Evolutionary conservation across 2,113 vertebrate genomes (phyloP), one percentile per base, ranked within the genome.

Genomic region (Athene noctua): DNA sequence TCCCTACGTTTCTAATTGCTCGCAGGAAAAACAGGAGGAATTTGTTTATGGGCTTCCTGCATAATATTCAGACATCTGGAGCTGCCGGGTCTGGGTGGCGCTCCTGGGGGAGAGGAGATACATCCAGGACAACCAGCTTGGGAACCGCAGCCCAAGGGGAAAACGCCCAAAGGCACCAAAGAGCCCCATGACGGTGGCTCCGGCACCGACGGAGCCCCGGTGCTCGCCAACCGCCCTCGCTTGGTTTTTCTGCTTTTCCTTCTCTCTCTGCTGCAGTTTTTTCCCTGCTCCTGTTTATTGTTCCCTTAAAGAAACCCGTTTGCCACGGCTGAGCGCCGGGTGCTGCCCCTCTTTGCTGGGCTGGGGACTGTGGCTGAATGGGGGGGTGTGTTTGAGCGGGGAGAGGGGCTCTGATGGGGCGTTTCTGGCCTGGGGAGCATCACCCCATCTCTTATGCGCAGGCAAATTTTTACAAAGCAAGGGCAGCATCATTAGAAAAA

Each of bases 41-140:
- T 94, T 93, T 94, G 88, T 95, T 96, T 96, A 91, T 89, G 3
- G 16, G 78, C 87, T 92, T 85, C 80, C 94, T 57, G 94, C 57
- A 65, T 81, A 85, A 87, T 92, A 71, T 74, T 79, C 94, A 82
- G 93, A 93, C 96, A 96, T 86, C 91, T 92, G 92, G 96, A 91
- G 93, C 94, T 87, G 89, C 68, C 63, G 34, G 95, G 89, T 89
- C 91, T 81, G 91, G 4, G 6, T 63, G 91, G n/a, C 10, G 0
- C 19, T 92, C 89, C 93, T 92, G 89, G 75, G 89, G 91, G 94
- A 95, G n/a, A 15, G n/a, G 3, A 57, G 88, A 95, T 83, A 32
- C 91, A 95, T 94, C 91, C 92, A 92, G 91, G 94, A 84, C 95
- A 95, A 93, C 87, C 81, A 94, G 57, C 36, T 66, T 72, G 90